Base-by-base conservation (phyloP, 2,797 vertebrate species). In the Clarias fuscus region DNA sequence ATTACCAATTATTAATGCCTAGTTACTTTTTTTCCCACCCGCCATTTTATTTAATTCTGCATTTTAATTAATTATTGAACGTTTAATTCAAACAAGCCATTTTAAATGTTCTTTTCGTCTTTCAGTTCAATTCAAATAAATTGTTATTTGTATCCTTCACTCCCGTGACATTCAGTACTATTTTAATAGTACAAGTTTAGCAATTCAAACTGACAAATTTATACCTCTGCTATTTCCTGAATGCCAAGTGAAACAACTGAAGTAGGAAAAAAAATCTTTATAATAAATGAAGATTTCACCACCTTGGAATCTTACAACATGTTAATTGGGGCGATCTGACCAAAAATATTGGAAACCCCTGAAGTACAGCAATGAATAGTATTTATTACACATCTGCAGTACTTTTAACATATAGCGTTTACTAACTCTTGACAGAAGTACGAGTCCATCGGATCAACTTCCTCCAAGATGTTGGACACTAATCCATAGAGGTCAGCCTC, bases 401-500 rank as follows among this genome's bases (percentile, higher is more conserved):
- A 76, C 10, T 83, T 20, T 77, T 40, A 17, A 61, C 24, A 43
- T 2, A 48, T 84, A 48, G 61, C 53, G 88, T 53, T 86, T 92
- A 95, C 97, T 93, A 95, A 99, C 98, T 97, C 95, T 79, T 97
- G 95, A 92, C 92, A 92, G 92, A 94, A 95, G 91, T 92, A 95
- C 0, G 91, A 92, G 86, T 97, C 96, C 24, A 93, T 89, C 84
- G 96, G 95, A 85, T 97, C 96, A 90, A 94, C 94, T 85, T 98
- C 98, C 89, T 97, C 97, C 92, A 99, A 93, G 93, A 98, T 98
- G 91, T 96, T 95, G 89, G 97, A 97, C 86, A 99, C 97, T 11
- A 99, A 95, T 87, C 96, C 96, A 91, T 97, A 96, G 13, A 99
- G 94, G 92, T 98, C 97, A 88, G 94, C 93, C 92, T 98, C 97